Percentiles rank a stretch among this genome's conserved stretches.
phyloP scores from a whole-genome alignment of 2,888 invertebrate species.

The Mantis religiosa region DNA sequence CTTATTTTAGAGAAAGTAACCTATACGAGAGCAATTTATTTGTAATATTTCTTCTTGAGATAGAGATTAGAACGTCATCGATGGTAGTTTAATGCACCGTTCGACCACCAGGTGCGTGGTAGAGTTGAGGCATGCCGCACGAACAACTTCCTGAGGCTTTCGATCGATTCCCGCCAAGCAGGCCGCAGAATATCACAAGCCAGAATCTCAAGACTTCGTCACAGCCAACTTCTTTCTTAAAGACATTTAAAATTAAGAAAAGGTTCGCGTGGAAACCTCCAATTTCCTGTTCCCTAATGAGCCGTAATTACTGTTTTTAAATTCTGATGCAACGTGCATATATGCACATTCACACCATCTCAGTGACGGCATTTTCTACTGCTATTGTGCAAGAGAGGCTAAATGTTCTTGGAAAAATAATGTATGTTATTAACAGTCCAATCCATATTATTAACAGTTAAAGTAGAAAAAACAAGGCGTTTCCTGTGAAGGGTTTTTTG shows the following conservation, averaged over 20 bases:
- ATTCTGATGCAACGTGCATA: background rate
- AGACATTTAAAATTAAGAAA: background rate
- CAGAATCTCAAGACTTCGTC: background rate
- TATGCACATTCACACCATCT: too few relatives aligned
- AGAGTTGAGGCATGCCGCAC: background rate
- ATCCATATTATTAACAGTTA: too few relatives aligned
- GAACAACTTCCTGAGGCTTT: background rate
- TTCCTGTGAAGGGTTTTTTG: too few relatives aligned
- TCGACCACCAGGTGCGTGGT: background rate
- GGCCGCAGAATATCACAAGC: background rate
- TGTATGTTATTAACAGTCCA: too few relatives aligned
- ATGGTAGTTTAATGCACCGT: background rate
- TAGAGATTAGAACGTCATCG: background rate
- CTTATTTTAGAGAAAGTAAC: too few relatives aligned
- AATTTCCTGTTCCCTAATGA: background rate
- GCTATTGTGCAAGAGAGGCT: too few relatives aligned
- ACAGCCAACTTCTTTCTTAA: background rate
- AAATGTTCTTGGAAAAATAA: too few relatives aligned
- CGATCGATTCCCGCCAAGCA: background rate
- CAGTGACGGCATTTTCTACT: too few relatives aligned
- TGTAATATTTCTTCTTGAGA: too few relatives aligned
- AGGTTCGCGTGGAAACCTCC: background rate
- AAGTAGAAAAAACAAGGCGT: too few relatives aligned
- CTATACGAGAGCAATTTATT: too few relatives aligned
- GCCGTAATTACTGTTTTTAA: background rate